Conservation (phyloP, 1,140 invertebrate genomes). For the Andricus grossulariae region DNA sequence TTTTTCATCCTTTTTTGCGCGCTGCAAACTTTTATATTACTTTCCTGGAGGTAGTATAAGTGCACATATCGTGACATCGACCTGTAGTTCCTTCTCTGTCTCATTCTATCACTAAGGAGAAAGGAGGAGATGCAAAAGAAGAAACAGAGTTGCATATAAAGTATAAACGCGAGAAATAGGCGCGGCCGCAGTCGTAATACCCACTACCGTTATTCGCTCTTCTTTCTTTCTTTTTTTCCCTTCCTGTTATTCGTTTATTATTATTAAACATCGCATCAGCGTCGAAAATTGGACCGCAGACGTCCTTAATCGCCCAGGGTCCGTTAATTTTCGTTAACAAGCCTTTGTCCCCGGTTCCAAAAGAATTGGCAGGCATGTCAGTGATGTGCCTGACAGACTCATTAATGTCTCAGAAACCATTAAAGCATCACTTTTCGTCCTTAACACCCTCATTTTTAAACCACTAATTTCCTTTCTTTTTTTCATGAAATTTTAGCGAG, state of each 20-base stretch:
- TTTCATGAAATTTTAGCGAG: too few relatives aligned
- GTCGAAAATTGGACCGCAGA: not conserved
- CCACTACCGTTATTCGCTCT: conserved; percentile 44
- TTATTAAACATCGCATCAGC: not conserved
- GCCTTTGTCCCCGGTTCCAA: not conserved
- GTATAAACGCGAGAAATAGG: conserved; percentile 49
- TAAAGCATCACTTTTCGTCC: too few relatives aligned
- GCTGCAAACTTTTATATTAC: not conserved
- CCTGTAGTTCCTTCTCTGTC: conserved; percentile 20
- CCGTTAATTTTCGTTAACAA: not conserved
- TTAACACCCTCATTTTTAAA: too few relatives aligned
- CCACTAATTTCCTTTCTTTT: too few relatives aligned
- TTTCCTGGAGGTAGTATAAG: not conserved
- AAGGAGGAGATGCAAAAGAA: not conserved
- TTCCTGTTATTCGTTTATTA: conserved; percentile 8
- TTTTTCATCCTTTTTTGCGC: not conserved
- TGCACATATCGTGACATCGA: conserved; percentile 15
- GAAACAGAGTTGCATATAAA: conserved; percentile 16
- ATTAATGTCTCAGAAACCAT: too few relatives aligned
- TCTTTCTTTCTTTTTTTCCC: conserved; percentile 41
- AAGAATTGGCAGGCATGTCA: too few relatives aligned
- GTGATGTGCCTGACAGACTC: too few relatives aligned
- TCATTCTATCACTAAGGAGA: conserved; percentile 4
- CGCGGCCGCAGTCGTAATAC: conserved; percentile 45
- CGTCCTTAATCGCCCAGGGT: not conserved